A percentile compares a stretch with the other conserved stretches of the same genome.
Conservation (phyloP, 2,888 invertebrate species). For the Sepioteuthis lessoniana region DNA sequence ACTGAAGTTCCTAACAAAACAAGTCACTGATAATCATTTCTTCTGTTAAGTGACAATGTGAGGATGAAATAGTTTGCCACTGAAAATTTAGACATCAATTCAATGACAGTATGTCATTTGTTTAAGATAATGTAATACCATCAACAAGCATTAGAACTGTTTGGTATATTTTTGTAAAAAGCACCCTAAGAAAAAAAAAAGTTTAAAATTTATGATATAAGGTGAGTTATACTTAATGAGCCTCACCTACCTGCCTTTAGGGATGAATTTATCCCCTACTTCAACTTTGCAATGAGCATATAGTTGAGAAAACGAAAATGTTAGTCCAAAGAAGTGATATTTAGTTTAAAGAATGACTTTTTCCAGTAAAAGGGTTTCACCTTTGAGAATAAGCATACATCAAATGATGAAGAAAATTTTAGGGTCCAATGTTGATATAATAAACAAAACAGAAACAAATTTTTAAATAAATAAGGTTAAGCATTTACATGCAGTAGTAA, state of each 20-base stretch:
- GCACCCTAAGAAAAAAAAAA: background rate
- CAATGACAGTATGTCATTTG: background rate
- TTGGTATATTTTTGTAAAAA: background rate
- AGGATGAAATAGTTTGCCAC: background rate
- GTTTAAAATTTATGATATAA: background rate
- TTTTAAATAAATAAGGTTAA: background rate
- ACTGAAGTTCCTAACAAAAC: background rate
- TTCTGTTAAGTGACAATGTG: background rate
- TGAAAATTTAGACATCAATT: background rate
- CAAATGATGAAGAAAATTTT: background rate
- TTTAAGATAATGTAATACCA: background rate
- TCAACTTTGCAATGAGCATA: background rate
- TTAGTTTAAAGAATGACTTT: background rate
- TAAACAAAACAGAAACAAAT: background rate
- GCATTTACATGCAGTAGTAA: background rate
- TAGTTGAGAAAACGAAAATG: background rate
- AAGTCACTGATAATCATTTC: background rate
- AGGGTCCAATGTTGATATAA: background rate
- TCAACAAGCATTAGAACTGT: background rate
- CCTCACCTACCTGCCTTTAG: conserved; percentile 36
- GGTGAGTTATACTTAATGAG: background rate
- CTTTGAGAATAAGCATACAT: background rate
- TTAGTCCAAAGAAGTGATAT: background rate
- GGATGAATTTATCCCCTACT: background rate
- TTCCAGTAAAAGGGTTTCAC: background rate